These are phyloP conservation scores for Plagodis dolabraria DNA, from an alignment of 2,888 invertebrate genomes.

Conservation along the genomic window DNA sequence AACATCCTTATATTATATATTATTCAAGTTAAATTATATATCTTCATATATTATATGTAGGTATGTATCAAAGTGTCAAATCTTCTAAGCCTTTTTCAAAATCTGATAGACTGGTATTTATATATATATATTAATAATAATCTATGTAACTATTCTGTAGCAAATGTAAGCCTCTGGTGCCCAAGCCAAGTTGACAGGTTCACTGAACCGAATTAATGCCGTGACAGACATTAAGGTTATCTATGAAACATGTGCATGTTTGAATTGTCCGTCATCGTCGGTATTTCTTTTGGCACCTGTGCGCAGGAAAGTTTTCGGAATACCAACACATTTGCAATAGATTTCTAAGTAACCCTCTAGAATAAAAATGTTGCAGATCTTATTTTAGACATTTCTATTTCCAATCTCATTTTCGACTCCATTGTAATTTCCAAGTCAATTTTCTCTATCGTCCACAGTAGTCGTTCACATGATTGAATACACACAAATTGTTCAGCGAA, in stretches of 20 bases:
- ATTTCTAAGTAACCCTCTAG: constrained; percentile 2
- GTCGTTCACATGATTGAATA: constrained; percentile 31
- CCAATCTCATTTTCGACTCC: constrained; percentile 6
- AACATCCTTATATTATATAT: neutral
- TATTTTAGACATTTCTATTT: constrained; percentile 9
- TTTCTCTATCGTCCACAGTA: constrained; percentile 22
- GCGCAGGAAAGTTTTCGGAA: constrained; percentile 5
- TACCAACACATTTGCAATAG: neutral
- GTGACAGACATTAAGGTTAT: constrained; percentile 25
- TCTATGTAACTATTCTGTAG: constrained; percentile 34
- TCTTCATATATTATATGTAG: too few relatives aligned
- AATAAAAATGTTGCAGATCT: constrained; percentile 1
- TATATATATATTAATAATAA: neutral
- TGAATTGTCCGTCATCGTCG: constrained; percentile 9
- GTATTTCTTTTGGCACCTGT: constrained; percentile 12
- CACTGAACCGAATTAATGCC: constrained; percentile 28
- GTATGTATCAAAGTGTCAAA: too few relatives aligned
- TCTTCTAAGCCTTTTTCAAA: constrained; percentile 10
- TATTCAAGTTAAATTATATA: too few relatives aligned
- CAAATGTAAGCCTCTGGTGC: constrained; percentile 36
- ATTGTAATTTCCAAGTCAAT: constrained; percentile 17
- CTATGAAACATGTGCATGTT: constrained; percentile 14
- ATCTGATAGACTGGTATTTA: constrained; percentile 31
- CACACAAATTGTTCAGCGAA: constrained; percentile 32
- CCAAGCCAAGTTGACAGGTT: constrained; percentile 28